A percentile compares a stretch with the other conserved stretches of the same genome.
These are phyloP conservation scores for Bembecia ichneumoniformis DNA, from an alignment of 2,888 invertebrate genomes.

Conservation along the genomic window DNA sequence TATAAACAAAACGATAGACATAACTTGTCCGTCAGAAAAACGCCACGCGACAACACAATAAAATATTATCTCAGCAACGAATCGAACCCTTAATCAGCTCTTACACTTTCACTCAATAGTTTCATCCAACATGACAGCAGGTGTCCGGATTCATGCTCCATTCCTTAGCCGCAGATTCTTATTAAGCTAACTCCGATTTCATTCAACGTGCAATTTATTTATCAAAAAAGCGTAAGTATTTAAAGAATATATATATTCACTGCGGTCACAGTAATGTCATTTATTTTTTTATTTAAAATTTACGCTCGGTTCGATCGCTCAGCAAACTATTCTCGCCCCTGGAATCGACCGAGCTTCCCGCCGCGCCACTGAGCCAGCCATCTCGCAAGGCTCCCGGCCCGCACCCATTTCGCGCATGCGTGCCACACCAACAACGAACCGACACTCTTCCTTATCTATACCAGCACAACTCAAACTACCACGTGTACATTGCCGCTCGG, in stretches of 20 bases:
- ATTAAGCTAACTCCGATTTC: constrained; percentile 8
- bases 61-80: constrained; percentile 12
- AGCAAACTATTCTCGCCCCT: constrained; percentile 43
- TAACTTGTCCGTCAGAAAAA: background rate
- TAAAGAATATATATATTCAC: background rate
- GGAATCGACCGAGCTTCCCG: constrained; percentile 67
- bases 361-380: constrained; percentile 64
- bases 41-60: background rate
- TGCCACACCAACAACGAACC: constrained; percentile 7
- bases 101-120: constrained; percentile 17
- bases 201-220: background rate
- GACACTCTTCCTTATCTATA: constrained; percentile 1
- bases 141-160: constrained; percentile 30
- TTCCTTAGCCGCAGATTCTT: constrained; percentile 24
- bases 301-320: constrained; percentile 31
- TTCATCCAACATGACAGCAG: constrained; percentile 33
- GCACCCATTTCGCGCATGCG: constrained; percentile 50
- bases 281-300: constrained; percentile 23
- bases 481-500: constrained; percentile 2
- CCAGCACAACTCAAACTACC: background rate
- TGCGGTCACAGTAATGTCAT: background rate
- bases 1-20: background rate
- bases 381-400: constrained; percentile 43
- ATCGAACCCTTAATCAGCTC: background rate
- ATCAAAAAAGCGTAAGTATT: background rate